Conservation (phyloP, 2,888 invertebrate species). For the Tenthredo distinguenda region DNA sequence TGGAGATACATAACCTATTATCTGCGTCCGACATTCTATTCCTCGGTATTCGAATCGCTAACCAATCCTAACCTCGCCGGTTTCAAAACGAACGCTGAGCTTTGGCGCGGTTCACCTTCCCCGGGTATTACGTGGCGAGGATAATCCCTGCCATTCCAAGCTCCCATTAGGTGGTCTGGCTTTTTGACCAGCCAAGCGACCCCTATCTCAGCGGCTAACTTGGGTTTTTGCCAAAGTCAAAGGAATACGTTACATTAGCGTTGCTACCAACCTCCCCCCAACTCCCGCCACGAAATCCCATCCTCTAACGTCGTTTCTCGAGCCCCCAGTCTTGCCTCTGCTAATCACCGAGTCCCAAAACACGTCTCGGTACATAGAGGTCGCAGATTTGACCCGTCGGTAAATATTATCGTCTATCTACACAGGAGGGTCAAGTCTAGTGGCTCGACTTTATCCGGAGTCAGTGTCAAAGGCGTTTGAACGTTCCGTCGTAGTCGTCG, state of each 20-base stretch:
- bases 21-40: background rate
- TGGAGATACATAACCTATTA: background rate
- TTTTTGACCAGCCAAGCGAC: constrained; percentile 46
- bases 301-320: background rate
- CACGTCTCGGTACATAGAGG: constrained; percentile 14
- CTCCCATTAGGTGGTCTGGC: constrained; percentile 50
- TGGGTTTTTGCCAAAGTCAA: constrained; percentile 51
- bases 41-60: background rate
- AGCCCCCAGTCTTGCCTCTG: background rate
- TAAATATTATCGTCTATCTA: constrained; percentile 27
- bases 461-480: background rate
- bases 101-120: constrained; percentile 30
- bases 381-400: background rate
- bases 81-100: constrained; percentile 9
- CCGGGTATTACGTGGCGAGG: constrained; percentile 23
- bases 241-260: constrained; percentile 48
- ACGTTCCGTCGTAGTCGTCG: background rate
- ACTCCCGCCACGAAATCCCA: background rate
- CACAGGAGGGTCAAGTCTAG: background rate
- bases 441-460: background rate
- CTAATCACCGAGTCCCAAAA: constrained; percentile 19
- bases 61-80: background rate
- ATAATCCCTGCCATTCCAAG: constrained; percentile 33
- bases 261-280: constrained; percentile 1
- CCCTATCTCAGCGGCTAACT: constrained; percentile 42